A percentile compares a stretch with the other conserved stretches of the same genome.
phyloP scores from a whole-genome alignment of 1,140 invertebrate genomes.

The Aphidius ervi region DNA sequence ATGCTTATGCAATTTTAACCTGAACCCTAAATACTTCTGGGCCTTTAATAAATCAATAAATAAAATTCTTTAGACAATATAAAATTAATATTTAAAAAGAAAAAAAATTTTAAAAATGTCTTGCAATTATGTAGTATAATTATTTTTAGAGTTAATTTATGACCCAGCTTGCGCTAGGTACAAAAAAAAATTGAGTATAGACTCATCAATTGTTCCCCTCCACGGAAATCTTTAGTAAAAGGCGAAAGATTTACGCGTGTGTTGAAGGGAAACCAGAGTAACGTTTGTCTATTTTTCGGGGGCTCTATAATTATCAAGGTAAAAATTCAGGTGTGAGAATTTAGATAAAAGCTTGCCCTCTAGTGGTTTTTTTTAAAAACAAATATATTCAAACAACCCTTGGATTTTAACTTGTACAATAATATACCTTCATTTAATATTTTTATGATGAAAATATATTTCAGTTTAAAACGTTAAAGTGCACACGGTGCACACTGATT shows the following conservation, averaged over 20 bases:
- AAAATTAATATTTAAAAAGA: background rate
- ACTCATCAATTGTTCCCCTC: conserved; percentile 32
- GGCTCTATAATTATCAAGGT: too few species aligned
- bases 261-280: conserved; percentile 24
- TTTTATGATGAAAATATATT: conserved; percentile 27
- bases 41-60: too few species aligned
- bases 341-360: too few species aligned
- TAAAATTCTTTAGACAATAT: too few species aligned
- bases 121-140: too few species aligned
- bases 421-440: too few species aligned
- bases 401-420: too few species aligned
- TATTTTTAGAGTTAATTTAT: conserved; percentile 12
- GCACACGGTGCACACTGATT: conserved; percentile 3
- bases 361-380: too few species aligned
- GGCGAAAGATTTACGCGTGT: conserved; percentile 26
- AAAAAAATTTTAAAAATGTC: background rate
- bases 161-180: conserved; percentile 19
- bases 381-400: too few species aligned
- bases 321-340: too few species aligned
- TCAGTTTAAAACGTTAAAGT: conserved; percentile 15
- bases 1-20: too few species aligned
- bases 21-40: too few species aligned
- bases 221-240: conserved; percentile 27
- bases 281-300: background rate
- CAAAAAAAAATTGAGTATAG: conserved; percentile 41